Conservation (phyloP, 1,140 invertebrate genomes). For the Zeugodacus cucurbitae region DNA sequence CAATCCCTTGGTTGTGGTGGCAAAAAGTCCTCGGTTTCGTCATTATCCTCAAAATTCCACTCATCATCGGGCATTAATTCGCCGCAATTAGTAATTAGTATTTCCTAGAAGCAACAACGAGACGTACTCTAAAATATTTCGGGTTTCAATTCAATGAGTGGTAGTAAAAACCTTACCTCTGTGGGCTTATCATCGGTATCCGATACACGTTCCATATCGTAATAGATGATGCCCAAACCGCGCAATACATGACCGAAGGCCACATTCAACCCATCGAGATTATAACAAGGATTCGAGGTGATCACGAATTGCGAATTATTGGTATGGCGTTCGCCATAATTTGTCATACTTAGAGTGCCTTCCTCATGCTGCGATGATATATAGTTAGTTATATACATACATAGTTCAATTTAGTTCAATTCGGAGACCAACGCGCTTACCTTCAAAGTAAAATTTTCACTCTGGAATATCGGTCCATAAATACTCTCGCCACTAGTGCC, state of each 20-base stretch:
- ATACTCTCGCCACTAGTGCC: constrained; percentile 96
- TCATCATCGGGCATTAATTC: constrained; percentile 72
- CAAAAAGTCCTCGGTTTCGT: constrained; percentile 76
- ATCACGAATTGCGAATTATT: constrained; percentile 98
- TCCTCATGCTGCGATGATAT: constrained; percentile 68
- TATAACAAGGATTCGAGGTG: constrained; percentile 91
- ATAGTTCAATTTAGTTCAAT: not conserved
- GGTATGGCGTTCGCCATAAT: constrained; percentile 89
- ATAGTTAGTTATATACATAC: not conserved
- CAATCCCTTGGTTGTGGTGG: constrained; percentile 82
- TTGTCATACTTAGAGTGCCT: constrained; percentile 91
- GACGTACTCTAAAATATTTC: not conserved
- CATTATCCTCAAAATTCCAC: constrained; percentile 76
- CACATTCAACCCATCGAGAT: constrained; percentile 95
- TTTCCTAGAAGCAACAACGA: constrained; percentile 67
- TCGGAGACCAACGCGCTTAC: constrained; percentile 72
- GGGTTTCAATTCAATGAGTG: not conserved
- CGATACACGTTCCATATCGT: constrained; percentile 73
- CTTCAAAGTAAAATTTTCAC: constrained; percentile 94
- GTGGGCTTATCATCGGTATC: constrained; percentile 69
- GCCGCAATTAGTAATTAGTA: constrained; percentile 78
- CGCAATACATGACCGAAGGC: constrained; percentile 95
- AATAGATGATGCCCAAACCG: constrained; percentile 77
- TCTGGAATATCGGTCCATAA: constrained; percentile 91
- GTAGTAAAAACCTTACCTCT: constrained; percentile 64